These are phyloP conservation scores for Drosophila yooni DNA, from an alignment of 2,888 invertebrate genomes.

Conservation along the genomic window DNA sequence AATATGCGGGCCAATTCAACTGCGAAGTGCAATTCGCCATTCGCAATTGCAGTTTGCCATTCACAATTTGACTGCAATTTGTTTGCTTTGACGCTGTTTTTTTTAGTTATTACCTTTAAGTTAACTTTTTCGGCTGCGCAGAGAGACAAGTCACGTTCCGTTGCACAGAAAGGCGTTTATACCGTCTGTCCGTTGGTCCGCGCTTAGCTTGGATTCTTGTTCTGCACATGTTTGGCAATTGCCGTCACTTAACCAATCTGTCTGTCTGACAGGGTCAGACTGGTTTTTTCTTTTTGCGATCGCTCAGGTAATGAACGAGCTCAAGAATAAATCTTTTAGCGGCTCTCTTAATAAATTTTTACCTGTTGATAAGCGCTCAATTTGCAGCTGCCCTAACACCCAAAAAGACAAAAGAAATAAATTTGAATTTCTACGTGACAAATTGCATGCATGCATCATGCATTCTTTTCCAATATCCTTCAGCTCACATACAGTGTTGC, in stretches of 20 bases:
- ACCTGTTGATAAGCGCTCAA: conserved; percentile 48
- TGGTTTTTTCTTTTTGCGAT: conserved; percentile 38
- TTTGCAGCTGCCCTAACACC: conserved; percentile 47
- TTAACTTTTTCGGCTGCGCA: conserved; percentile 44
- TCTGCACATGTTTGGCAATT: conserved; percentile 45
- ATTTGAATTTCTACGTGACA: conserved; percentile 34
- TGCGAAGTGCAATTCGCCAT: conserved; percentile 4
- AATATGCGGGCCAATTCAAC: conserved; percentile 13
- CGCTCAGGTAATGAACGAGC: conserved; percentile 30
- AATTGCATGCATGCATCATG: neutral
- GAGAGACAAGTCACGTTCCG: conserved; percentile 65
- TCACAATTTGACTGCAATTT: conserved; percentile 42
- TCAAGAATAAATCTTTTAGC: conserved; percentile 42
- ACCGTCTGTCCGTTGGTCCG: conserved; percentile 53
- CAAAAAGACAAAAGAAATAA: neutral
- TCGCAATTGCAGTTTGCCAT: neutral
- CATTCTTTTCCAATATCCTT: conserved; percentile 8
- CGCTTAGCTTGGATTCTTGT: conserved; percentile 43
- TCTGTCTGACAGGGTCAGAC: conserved; percentile 53
- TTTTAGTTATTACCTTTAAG: conserved; percentile 66
- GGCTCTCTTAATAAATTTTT: conserved; percentile 48
- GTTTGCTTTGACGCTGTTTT: conserved; percentile 44
- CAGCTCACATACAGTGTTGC: conserved; percentile 3
- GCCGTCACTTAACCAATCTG: conserved; percentile 25
- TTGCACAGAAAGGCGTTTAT: conserved; percentile 23